A percentile compares a stretch with the other conserved stretches of the same genome.
These are phyloP conservation scores for Latrodectus elegans DNA, from an alignment of 2,888 invertebrate species.

Conservation along the genomic window DNA sequence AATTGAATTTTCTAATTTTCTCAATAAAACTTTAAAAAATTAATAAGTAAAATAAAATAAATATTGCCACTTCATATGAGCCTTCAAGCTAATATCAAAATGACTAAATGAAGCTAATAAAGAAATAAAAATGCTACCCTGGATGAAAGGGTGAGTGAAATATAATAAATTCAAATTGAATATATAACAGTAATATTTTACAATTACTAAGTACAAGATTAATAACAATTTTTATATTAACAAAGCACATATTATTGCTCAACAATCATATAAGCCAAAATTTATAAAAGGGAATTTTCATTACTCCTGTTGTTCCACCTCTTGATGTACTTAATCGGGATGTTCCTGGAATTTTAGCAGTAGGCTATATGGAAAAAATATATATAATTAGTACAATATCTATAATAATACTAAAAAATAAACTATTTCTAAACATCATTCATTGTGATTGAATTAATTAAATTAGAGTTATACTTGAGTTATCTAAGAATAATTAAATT, in stretches of 20 bases:
- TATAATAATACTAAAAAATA: neutral
- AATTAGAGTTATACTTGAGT: no score
- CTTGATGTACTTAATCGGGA: constrained; percentile 56
- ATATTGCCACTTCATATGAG: no score
- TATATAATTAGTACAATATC: neutral
- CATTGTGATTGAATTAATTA: neutral
- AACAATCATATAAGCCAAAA: no score
- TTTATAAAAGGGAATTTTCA: no score
- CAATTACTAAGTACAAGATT: neutral
- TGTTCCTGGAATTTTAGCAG: constrained; percentile 68
- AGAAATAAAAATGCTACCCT: no score
- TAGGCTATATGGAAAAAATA: constrained; percentile 40
- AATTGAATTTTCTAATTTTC: no score
- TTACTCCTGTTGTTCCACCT: constrained; percentile 60
- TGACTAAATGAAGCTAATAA: no score
- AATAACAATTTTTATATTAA: no score
- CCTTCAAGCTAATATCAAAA: no score
- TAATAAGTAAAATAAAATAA: no score
- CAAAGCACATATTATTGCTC: no score
- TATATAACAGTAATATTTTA: neutral
- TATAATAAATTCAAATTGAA: neutral
- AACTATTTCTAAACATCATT: neutral
- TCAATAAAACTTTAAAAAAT: no score
- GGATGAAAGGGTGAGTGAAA: neutral
- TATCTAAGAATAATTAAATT: neutral